Evolutionary conservation across 2,797 vertebrate species (phyloP), one percentile per base, ranked within the genome.

Genomic region (Tamandua tetradactyla): DNA sequence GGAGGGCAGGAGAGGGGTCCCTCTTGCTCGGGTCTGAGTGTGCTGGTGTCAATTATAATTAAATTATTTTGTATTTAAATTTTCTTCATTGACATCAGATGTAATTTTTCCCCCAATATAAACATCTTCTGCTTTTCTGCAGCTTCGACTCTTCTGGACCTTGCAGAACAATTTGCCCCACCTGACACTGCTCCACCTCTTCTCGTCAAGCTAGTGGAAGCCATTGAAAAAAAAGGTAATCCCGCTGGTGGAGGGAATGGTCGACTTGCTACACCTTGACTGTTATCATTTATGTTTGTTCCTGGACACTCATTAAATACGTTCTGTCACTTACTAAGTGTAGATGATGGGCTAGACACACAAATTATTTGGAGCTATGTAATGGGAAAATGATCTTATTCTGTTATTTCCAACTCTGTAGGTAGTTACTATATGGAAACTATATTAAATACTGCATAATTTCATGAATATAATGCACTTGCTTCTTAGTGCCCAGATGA

Each of bases 201-300:
- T 97, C 98, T 99, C 74, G 97, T 98, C 97, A 98, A 98, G 97
- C 98, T 99, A 69, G 95, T 99, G 94, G 99, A 99, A 96, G 98
- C 98, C 87, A 99, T 99, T 22, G 99, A 99, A 98, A 99, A 97
- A 97, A 99, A 99, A 99, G 99, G 99, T 99, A 96, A 96, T 6
- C 14, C 30, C 7, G 6, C 15, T 15, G n/a, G 12, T 44, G 13
- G 42, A 76, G 61, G 10, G 32, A 55, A 0, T 30, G 4, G 17
- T 37, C 12, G 66, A 30, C 7, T 57, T 59, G 5, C 23, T 62
- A 22, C 3, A 40, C 6, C n/a, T n/a, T 93, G 17, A 42, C 32
- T 68, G 17, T 59, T 59, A 10, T 1, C n/a, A 49, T 40, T 75
- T 52, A 12, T 40, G 2, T 62, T 25, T 79, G 27, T 84, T 66